These are phyloP conservation scores for Tauraco hartlaubi DNA, from an alignment of 2,797 vertebrate genomes.

Conservation along the genomic window DNA sequence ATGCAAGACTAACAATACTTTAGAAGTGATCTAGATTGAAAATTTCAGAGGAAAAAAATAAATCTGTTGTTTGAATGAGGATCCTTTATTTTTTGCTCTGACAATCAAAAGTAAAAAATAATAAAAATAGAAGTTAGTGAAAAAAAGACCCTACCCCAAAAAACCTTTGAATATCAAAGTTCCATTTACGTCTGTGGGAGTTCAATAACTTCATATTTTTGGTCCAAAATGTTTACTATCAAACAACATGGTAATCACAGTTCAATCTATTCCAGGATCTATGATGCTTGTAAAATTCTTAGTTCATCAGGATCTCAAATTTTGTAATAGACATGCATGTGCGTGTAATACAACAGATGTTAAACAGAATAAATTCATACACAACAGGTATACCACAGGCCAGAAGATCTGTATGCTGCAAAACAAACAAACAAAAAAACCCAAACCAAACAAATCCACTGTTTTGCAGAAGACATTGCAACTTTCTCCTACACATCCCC, in stretches of 20 bases:
- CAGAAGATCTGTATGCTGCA: neutral
- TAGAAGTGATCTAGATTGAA: neutral
- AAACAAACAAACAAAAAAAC: neutral
- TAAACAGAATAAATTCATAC: neutral
- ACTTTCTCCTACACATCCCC: neutral
- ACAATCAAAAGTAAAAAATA: neutral
- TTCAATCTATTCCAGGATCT: neutral
- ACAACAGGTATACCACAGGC: neutral
- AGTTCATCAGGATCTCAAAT: neutral
- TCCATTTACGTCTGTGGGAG: neutral
- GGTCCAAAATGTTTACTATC: neutral
- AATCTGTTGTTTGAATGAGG: neutral
- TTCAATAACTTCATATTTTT: neutral
- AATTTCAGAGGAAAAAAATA: neutral
- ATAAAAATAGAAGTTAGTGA: neutral
- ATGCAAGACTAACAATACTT: neutral
- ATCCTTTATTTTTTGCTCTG: neutral
- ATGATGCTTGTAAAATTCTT: neutral
- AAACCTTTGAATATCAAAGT: neutral
- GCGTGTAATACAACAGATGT: accelerated
- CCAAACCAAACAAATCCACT: neutral
- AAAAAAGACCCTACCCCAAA: neutral
- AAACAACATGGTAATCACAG: neutral
- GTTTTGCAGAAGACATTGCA: neutral
- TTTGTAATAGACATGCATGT: neutral